Conservation (phyloP, 2,888 invertebrate species). For the Chrysina gloriosa region DNA sequence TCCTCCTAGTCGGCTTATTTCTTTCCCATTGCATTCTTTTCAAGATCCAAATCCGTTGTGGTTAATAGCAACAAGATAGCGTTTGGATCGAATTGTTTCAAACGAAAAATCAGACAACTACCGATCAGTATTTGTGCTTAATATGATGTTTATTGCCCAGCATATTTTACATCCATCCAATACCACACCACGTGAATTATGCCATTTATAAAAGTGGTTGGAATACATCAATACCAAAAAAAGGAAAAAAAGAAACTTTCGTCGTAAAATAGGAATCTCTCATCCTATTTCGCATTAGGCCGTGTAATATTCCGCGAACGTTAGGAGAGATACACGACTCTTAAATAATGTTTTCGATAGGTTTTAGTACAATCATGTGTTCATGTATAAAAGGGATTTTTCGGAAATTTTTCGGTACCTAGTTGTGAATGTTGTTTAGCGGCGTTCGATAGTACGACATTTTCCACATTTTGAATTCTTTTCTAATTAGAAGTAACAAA, state of each 20-base stretch:
- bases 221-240: too few species aligned
- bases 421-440: slow-evolving; percentile 5
- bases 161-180: too few species aligned
- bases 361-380: slow-evolving; percentile 28
- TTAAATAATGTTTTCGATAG: slow-evolving; percentile 22
- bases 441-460: background rate
- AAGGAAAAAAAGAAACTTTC: background rate
- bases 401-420: background rate
- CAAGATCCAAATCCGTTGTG: too few species aligned
- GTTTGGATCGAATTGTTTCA: too few species aligned
- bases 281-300: slow-evolving; percentile 17
- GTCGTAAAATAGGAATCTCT: background rate
- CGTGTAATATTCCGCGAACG: slow-evolving; percentile 1
- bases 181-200: too few species aligned
- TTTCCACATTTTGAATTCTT: background rate
- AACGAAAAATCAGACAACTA: too few species aligned
- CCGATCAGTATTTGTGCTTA: too few species aligned
- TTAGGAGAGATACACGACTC: slow-evolving; percentile 36
- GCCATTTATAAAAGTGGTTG: too few species aligned
- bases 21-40: too few species aligned
- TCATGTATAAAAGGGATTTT: slow-evolving; percentile 26
- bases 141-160: too few species aligned
- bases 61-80: too few species aligned
- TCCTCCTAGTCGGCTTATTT: too few species aligned
- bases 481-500: background rate